phyloP scores from a whole-genome alignment of 2,888 invertebrate species.

The Epiblema foenella region DNA sequence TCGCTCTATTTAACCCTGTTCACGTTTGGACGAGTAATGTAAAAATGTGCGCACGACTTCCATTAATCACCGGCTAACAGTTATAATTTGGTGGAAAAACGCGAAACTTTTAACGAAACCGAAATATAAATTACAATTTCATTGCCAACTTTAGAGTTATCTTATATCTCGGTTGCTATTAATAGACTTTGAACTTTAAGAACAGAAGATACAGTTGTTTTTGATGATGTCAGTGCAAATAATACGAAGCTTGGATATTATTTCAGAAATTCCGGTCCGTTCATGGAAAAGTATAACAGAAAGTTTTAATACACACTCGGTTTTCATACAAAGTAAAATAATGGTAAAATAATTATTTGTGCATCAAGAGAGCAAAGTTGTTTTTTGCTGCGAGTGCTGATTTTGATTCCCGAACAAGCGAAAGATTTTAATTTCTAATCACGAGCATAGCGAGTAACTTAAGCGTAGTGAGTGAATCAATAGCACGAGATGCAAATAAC shows the following conservation, averaged over 20 bases:
- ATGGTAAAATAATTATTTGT: slow-evolving; percentile 3
- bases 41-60: background rate
- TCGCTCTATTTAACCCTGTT: background rate
- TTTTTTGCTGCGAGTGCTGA: too few species aligned
- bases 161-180: background rate
- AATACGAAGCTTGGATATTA: background rate
- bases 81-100: slow-evolving; percentile 32
- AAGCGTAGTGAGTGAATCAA: too few species aligned
- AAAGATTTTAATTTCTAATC: too few species aligned
- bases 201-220: background rate
- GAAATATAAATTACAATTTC: slow-evolving; percentile 20
- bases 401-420: too few species aligned
- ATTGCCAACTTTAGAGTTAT: background rate
- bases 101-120: slow-evolving; percentile 29
- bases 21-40: slow-evolving; percentile 15
- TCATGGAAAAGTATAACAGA: slow-evolving; percentile 11
- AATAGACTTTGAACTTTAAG: background rate
- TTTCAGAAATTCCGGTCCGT: too few species aligned
- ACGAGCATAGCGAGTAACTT: too few species aligned
- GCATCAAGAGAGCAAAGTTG: too few species aligned
- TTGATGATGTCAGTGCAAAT: too few species aligned
- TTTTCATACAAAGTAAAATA: slow-evolving; percentile 12
- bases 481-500: too few species aligned
- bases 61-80: slow-evolving; percentile 23
- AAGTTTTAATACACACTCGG: slow-evolving; percentile 19